Percentiles rank a stretch among this genome's conserved stretches.
phyloP scores from a whole-genome alignment of 2,888 invertebrate genomes.

The Kryphioiulus occultus region DNA sequence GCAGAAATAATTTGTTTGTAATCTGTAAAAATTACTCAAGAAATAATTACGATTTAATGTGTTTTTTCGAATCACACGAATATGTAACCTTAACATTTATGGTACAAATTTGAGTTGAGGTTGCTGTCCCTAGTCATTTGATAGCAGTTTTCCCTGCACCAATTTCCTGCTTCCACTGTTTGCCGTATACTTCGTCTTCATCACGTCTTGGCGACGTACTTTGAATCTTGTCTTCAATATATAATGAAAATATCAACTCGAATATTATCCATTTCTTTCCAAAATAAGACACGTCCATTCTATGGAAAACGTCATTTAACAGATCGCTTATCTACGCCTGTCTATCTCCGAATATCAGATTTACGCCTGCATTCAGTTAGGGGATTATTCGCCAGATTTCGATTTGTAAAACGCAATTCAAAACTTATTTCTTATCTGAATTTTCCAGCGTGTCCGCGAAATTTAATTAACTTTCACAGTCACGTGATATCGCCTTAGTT shows the following conservation, averaged over 20 bases:
- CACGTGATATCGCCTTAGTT: background rate
- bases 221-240: background rate
- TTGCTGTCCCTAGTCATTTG: too few species aligned
- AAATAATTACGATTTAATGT: too few species aligned
- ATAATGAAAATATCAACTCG: background rate
- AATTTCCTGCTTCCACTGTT: too few species aligned
- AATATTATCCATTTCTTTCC: background rate
- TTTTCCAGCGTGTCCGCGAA: background rate
- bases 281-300: background rate
- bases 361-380: background rate
- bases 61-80: too few species aligned
- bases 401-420: background rate
- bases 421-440: background rate
- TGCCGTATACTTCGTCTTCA: too few species aligned
- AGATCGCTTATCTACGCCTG: background rate
- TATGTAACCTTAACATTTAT: too few species aligned
- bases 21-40: too few species aligned
- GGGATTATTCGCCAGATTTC: background rate
- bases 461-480: background rate
- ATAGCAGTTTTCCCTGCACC: too few species aligned
- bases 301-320: background rate
- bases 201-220: background rate
- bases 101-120: too few species aligned
- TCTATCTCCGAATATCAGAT: background rate
- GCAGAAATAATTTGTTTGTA: too few species aligned